phyloP scores from a whole-genome alignment of 2,113 vertebrate species.

The Orientallactaga bullata region DNA sequence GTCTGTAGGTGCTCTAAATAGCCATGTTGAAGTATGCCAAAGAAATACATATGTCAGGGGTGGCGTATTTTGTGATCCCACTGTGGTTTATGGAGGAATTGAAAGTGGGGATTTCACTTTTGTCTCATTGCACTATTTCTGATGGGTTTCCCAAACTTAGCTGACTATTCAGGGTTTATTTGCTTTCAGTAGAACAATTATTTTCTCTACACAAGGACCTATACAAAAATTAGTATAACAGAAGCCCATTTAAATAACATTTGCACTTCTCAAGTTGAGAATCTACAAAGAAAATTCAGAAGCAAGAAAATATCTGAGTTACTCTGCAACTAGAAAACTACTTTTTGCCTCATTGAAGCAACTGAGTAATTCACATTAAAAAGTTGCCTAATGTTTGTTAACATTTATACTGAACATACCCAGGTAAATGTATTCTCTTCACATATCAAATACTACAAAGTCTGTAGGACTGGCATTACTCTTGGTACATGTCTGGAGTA shows the following conservation, averaged over 20 bases:
- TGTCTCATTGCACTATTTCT: conserved; percentile 52
- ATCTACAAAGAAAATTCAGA: background rate
- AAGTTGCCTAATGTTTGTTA: background rate
- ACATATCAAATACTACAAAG: background rate
- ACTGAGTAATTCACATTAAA: conserved; percentile 14
- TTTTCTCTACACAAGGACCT: conserved; percentile 17
- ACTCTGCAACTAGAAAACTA: conserved; percentile 4
- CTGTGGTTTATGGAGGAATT: background rate
- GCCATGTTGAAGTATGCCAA: background rate
- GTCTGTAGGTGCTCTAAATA: background rate
- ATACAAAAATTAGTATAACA: background rate
- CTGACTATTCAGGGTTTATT: background rate
- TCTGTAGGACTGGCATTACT: background rate
- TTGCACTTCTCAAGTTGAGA: conserved; percentile 49
- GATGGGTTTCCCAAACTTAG: background rate
- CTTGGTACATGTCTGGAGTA: background rate
- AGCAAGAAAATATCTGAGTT: background rate
- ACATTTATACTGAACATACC: background rate
- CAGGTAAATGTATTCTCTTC: background rate
- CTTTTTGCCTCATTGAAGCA: background rate
- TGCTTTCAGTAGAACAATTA: conserved; percentile 37
- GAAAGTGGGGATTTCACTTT: background rate
- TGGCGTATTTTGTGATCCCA: background rate
- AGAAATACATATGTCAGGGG: background rate
- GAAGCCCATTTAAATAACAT: conserved; percentile 16